phyloP scores from a whole-genome alignment of 1,140 invertebrate species.

The Brachionus sp. region DNA sequence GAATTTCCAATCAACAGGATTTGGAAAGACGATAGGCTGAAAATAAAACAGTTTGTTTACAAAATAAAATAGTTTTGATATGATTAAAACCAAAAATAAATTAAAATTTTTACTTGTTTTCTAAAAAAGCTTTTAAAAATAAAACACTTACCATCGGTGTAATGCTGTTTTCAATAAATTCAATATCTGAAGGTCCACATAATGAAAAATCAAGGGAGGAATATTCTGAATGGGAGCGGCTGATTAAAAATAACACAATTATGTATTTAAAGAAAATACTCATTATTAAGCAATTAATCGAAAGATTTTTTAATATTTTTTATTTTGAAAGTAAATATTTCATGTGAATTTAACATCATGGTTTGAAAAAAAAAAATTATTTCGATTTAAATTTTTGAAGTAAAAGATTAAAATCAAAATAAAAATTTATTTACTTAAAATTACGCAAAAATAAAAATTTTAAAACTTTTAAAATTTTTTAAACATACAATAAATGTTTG shows the following conservation, averaged over 20 bases:
- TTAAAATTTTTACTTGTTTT: no score
- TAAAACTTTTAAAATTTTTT: no score
- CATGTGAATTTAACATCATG: not conserved
- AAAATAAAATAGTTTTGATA: no score
- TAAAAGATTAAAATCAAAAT: not conserved
- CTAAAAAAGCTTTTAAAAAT: not conserved
- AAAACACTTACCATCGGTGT: conserved; percentile 42
- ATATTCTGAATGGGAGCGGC: not conserved
- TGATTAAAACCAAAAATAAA: no score
- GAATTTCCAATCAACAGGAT: conserved; percentile 31
- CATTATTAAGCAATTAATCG: not conserved
- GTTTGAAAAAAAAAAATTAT: not conserved
- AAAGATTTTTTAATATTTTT: not conserved
- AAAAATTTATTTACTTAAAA: no score
- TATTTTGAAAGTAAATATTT: not conserved
- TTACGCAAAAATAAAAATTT: no score
- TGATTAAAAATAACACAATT: not conserved
- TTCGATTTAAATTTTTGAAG: not conserved
- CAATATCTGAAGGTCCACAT: conserved; percentile 15
- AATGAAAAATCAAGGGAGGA: not conserved
- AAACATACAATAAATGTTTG: no score
- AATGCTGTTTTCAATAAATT: not conserved
- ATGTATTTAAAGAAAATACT: not conserved
- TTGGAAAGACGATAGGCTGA: conserved; percentile 31
- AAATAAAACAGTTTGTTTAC: no score